Percentiles rank a stretch among this genome's conserved stretches.
phyloP scores from a whole-genome alignment of 2,888 invertebrate genomes.

The Aplocera efformata region DNA sequence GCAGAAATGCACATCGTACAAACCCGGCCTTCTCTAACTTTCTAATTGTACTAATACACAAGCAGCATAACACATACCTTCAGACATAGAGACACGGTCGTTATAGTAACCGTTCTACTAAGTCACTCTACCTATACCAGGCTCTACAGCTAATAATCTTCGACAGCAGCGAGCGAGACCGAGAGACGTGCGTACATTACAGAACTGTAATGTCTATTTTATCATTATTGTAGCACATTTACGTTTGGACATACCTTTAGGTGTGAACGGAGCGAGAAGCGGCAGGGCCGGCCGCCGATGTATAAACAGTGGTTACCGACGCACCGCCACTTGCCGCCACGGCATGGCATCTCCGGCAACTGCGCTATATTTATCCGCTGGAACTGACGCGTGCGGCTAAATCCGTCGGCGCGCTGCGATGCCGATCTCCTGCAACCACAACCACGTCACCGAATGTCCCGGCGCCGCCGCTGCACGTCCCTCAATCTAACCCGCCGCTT shows the following conservation, averaged over 20 bases:
- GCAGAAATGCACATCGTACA: too few species aligned
- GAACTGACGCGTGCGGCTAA: constrained; percentile 73
- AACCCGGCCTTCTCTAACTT: too few species aligned
- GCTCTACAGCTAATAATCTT: too few species aligned
- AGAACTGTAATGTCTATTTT: too few species aligned
- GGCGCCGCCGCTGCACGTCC: constrained; percentile 43
- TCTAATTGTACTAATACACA: too few species aligned
- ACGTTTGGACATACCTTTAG: constrained; percentile 65
- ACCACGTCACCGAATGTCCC: constrained; percentile 68
- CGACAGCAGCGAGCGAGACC: too few species aligned
- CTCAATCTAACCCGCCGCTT: constrained; percentile 40
- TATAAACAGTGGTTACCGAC: constrained; percentile 78
- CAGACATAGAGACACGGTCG: too few species aligned
- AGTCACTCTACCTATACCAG: too few species aligned
- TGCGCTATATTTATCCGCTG: constrained; percentile 76
- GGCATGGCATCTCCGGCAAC: constrained; percentile 57
- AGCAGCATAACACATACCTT: too few species aligned
- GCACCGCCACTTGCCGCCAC: constrained; percentile 48
- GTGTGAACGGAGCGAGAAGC: constrained; percentile 68
- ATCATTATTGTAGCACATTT: constrained; percentile 42
- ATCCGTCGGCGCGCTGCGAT: constrained; percentile 73
- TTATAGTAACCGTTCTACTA: too few species aligned
- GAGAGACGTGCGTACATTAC: too few species aligned
- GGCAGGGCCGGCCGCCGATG: constrained; percentile 73
- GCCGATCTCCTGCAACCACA: constrained; percentile 77